These are phyloP conservation scores for Fringilla coelebs DNA, from an alignment of 2,797 vertebrate genomes.

Conservation along the genomic window DNA sequence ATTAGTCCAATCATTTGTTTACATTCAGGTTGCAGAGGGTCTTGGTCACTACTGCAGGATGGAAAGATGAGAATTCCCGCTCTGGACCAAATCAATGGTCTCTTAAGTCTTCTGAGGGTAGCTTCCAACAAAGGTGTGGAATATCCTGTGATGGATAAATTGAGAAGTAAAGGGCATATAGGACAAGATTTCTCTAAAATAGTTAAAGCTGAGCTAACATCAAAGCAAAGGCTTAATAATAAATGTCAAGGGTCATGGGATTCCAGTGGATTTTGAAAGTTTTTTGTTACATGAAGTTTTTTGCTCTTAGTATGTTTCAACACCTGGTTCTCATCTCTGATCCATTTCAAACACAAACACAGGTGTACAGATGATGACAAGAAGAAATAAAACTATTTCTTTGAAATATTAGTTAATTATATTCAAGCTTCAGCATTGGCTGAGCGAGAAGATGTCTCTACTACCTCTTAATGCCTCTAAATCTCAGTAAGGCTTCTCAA, in stretches of 20 bases:
- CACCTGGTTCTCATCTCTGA: neutral
- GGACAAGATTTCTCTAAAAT: neutral
- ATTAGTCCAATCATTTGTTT: neutral
- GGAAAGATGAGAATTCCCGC: neutral
- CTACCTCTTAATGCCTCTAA: neutral
- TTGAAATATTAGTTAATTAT: neutral
- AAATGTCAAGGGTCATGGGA: neutral
- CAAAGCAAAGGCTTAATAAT: neutral
- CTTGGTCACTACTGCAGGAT: neutral
- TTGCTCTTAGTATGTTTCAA: neutral
- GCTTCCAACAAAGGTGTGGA: neutral
- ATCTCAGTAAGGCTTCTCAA: neutral
- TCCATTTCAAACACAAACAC: neutral
- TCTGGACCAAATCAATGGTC: neutral
- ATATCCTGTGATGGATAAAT: neutral
- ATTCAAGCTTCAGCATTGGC: neutral
- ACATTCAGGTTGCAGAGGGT: neutral
- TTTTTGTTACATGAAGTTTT: neutral
- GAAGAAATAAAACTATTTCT: neutral
- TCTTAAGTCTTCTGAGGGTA: neutral
- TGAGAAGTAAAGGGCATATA: neutral
- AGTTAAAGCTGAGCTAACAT: neutral
- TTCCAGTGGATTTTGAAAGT: neutral
- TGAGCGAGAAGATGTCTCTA: neutral
- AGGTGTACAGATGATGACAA: neutral